phyloP scores from a whole-genome alignment of 2,888 invertebrate genomes.

The Rhopalosiphum nymphaeae region DNA sequence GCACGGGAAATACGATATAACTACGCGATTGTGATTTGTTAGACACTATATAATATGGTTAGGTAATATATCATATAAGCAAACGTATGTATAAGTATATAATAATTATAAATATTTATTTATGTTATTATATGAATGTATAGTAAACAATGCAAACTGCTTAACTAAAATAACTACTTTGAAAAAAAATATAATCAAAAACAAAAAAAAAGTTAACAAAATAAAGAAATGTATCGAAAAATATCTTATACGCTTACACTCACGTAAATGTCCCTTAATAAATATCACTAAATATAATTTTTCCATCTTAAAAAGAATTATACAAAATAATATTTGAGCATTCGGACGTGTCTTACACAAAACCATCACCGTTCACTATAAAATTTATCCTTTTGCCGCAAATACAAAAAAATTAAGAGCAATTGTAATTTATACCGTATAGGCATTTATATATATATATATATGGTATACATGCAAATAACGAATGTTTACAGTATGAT shows the following conservation, averaged over 20 bases:
- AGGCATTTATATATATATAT: neutral
- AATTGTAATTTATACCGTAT: neutral
- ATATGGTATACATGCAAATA: too few relatives aligned
- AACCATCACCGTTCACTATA: constrained; percentile 55
- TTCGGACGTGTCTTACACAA: constrained; percentile 49
- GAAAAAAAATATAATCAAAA: constrained; percentile 15
- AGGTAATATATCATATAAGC: neutral
- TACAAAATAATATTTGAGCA: constrained; percentile 64
- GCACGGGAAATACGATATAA: neutral
- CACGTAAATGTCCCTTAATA: constrained; percentile 25
- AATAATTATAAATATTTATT: neutral
- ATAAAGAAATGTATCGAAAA: constrained; percentile 53
- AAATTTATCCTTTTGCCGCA: neutral
- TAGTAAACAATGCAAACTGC: constrained; percentile 48
- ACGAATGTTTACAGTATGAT: neutral
- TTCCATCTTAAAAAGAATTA: constrained; percentile 64
- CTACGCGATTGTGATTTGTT: neutral
- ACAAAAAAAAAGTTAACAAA: constrained; percentile 43
- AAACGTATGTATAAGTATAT: neutral
- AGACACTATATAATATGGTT: neutral
- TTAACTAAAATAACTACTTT: constrained; percentile 54
- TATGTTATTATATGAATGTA: constrained; percentile 38
- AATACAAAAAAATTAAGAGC: neutral
- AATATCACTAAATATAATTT: constrained; percentile 61
- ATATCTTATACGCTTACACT: constrained; percentile 49